phyloP scores from a whole-genome alignment of 2,797 vertebrate species.

The Tapirus indicus region DNA sequence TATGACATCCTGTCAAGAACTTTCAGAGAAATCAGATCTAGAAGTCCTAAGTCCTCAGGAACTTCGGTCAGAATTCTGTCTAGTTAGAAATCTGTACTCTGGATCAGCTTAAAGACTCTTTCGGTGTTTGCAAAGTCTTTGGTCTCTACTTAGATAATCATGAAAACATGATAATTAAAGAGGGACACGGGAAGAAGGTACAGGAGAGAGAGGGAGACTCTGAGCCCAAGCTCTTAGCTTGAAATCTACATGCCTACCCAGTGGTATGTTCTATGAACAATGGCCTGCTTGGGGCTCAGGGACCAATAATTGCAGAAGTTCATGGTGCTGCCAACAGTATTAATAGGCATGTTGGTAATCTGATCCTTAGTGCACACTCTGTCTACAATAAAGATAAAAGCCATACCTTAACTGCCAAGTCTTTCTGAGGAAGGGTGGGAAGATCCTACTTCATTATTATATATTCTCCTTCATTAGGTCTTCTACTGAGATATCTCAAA shows the following conservation, averaged over 20 bases:
- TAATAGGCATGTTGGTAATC: slow-evolving; percentile 60
- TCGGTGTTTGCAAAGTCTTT: neutral
- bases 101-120: neutral
- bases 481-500: neutral
- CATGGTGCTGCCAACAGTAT: slow-evolving; percentile 43
- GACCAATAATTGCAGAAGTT: neutral
- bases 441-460: slow-evolving; percentile 29
- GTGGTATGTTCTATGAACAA: neutral
- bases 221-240: neutral
- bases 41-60: slow-evolving; percentile 42
- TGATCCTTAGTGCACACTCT: slow-evolving; percentile 42
- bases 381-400: slow-evolving; percentile 61
- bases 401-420: neutral
- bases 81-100: slow-evolving; percentile 27
- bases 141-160: slow-evolving; percentile 21
- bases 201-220: neutral
- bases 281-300: neutral
- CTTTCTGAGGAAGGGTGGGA: neutral
- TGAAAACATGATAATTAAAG: slow-evolving; percentile 1
- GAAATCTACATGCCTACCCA: neutral
- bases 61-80: slow-evolving; percentile 55
- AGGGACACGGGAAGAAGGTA: neutral
- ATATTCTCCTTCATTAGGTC: neutral
- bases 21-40: slow-evolving; percentile 60
- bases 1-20: slow-evolving; percentile 59